phyloP scores from a whole-genome alignment of 1,140 invertebrate genomes.

The Scaptodrosophila lebanonensis region DNA sequence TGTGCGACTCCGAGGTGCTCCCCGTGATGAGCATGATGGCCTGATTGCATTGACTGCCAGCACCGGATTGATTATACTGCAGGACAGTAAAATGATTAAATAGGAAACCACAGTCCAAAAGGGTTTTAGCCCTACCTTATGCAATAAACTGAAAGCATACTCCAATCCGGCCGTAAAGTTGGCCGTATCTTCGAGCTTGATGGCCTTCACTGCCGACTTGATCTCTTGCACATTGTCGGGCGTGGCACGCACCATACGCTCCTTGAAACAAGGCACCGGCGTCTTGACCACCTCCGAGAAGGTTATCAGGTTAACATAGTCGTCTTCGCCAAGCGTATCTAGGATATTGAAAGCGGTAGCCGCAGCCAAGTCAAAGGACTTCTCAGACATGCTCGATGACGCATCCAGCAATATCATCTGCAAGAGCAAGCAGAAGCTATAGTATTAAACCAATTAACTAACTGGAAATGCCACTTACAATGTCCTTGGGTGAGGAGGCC shows the following conservation, averaged over 20 bases:
- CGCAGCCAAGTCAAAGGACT: conserved; percentile 89
- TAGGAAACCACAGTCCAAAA: too few species aligned
- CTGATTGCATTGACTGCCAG: conserved; percentile 96
- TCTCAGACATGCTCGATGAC: conserved; percentile 92
- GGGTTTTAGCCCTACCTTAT: conserved; percentile 81
- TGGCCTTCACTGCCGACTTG: conserved; percentile 84
- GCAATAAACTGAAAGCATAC: conserved; percentile 93
- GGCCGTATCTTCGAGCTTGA: conserved; percentile 87
- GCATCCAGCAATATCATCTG: conserved; percentile 92
- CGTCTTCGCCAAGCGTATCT: conserved; percentile 96
- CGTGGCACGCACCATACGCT: conserved; percentile 92
- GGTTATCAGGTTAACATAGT: conserved; percentile 96
- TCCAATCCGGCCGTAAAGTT: conserved; percentile 95
- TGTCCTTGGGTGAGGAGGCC: conserved; percentile 96
- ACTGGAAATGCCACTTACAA: conserved; percentile 78
- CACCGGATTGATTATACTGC: conserved; percentile 87
- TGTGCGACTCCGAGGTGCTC: conserved; percentile 85
- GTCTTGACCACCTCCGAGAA: conserved; percentile 87
- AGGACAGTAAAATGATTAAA: not conserved
- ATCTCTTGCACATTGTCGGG: conserved; percentile 91
- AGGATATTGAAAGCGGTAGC: conserved; percentile 91
- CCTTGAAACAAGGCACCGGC: conserved; percentile 90
- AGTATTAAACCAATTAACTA: not conserved
- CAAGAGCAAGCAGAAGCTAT: not conserved
- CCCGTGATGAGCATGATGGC: conserved; percentile 98